Evolutionary conservation across 2,888 invertebrate species (phyloP).

Genomic region (Agonum fuliginosum): DNA sequence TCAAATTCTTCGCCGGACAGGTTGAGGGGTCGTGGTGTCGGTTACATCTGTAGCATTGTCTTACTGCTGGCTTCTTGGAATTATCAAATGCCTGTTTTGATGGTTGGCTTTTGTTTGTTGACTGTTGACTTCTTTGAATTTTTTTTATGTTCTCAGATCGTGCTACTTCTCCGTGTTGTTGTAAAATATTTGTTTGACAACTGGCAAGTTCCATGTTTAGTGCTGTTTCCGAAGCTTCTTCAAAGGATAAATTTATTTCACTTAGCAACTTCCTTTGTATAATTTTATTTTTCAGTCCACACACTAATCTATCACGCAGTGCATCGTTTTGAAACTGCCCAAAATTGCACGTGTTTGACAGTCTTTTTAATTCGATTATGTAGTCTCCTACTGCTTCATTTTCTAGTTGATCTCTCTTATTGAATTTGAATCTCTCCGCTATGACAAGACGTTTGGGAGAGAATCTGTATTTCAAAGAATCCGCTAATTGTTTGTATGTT

Average conservation of each 20-base stretch:
- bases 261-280: conserved; percentile 23
- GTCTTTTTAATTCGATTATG: not conserved
- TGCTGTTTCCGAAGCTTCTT: not conserved
- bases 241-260: not conserved
- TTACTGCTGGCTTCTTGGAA: not conserved
- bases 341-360: conserved; percentile 15
- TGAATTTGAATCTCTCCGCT: conserved; percentile 13
- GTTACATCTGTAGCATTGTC: conserved; percentile 17
- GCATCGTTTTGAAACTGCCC: conserved; percentile 38
- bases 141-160: not conserved
- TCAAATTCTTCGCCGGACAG: conserved; percentile 23
- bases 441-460: conserved; percentile 7
- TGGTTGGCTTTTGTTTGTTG: not conserved
- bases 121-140: not conserved
- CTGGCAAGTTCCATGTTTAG: conserved; percentile 10
- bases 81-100: conserved; percentile 21
- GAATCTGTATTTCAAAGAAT: not conserved
- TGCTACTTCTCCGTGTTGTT: not conserved
- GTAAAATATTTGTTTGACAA: not conserved
- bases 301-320: conserved; percentile 4
- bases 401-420: not conserved
- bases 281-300: not conserved
- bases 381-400: not conserved
- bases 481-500: not conserved
- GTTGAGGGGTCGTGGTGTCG: conserved; percentile 1